Evolutionary conservation across 2,797 vertebrate species (phyloP).

Genomic region (Tolypeutes matacus): DNA sequence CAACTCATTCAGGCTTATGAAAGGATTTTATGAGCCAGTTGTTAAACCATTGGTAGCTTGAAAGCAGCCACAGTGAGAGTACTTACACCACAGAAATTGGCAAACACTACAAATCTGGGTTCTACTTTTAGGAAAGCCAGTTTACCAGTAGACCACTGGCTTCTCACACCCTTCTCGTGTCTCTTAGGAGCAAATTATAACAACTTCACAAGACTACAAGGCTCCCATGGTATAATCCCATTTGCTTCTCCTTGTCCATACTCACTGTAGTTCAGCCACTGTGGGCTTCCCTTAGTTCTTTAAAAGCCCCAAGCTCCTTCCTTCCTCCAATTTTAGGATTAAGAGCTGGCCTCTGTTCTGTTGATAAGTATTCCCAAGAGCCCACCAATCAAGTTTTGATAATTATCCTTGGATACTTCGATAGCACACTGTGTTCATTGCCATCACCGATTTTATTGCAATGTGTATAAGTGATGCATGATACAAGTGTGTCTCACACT

Average conservation of each 20-base stretch:
- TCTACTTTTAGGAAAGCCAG: neutral
- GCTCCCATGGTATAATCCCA: rapidly evolving
- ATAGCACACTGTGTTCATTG: neutral
- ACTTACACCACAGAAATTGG: neutral
- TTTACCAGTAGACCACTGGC: neutral
- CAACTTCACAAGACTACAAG: neutral
- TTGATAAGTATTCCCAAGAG: neutral
- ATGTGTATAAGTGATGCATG: rapidly evolving
- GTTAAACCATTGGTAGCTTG: neutral
- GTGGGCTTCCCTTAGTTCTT: conserved; percentile 3
- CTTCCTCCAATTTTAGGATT: neutral
- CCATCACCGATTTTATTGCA: neutral
- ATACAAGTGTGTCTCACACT: neutral
- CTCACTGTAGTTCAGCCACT: neutral
- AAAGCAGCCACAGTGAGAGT: neutral
- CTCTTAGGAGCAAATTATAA: neutral
- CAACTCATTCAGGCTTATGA: neutral
- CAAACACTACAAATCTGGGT: neutral
- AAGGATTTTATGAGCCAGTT: neutral
- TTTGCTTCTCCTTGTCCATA: neutral
- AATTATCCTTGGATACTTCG: neutral
- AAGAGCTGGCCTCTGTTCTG: neutral
- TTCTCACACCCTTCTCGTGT: neutral
- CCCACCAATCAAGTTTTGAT: neutral
- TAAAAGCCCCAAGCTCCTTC: neutral